These are phyloP conservation scores for Piprites chloris DNA, from an alignment of 2,113 vertebrate species.

Conservation along the genomic window DNA sequence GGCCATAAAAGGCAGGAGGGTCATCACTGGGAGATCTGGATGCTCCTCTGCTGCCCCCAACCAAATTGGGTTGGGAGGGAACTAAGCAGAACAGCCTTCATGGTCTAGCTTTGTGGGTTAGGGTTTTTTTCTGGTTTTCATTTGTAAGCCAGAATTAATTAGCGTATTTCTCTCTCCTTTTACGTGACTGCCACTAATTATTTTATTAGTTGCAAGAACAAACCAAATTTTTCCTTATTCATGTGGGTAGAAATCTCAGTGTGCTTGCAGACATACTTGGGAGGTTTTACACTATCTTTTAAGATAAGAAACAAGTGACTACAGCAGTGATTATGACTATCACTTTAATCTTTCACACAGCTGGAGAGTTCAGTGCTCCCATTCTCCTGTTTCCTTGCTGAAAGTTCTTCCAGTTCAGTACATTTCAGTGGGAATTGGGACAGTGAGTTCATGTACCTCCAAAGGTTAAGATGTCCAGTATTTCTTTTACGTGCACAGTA, in stretches of 20 bases:
- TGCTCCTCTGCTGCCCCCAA: background rate
- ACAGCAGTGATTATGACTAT: background rate
- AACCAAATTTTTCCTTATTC: background rate
- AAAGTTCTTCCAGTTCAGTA: constrained; percentile 26
- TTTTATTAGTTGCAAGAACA: constrained; percentile 9
- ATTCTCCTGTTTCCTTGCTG: background rate
- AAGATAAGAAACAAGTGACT: background rate
- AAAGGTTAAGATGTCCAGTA: constrained; percentile 8
- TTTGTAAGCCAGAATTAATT: background rate
- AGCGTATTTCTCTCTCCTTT: background rate
- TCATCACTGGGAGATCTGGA: background rate
- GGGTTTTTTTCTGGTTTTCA: background rate
- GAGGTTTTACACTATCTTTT: background rate
- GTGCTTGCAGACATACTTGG: background rate
- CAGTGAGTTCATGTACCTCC: background rate
- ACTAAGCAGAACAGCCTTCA: background rate
- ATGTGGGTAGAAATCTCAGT: background rate
- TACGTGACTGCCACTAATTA: background rate
- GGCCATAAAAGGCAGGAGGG: background rate
- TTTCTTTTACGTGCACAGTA: background rate
- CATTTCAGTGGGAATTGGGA: background rate
- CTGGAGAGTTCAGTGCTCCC: background rate
- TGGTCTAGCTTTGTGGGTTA: background rate
- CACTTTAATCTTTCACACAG: constrained; percentile 25
- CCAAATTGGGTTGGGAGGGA: background rate